A percentile compares a stretch with the other conserved stretches of the same genome.
These are phyloP conservation scores for Lepidocyrtinus sp. DNA, from an alignment of 2,888 invertebrate genomes.

Conservation along the genomic window DNA sequence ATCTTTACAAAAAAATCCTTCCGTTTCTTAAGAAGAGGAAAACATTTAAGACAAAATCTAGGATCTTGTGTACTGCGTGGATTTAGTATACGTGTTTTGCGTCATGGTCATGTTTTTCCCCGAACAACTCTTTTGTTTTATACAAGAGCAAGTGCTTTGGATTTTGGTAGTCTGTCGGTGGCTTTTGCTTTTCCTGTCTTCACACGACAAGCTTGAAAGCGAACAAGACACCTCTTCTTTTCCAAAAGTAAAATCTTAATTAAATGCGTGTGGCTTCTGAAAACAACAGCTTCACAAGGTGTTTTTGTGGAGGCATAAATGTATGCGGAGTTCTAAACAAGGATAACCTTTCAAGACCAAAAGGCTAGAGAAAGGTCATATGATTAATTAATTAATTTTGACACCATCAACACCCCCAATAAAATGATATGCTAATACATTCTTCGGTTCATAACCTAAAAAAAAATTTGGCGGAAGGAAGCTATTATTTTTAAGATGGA, in stretches of 20 bases:
- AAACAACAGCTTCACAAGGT: background rate
- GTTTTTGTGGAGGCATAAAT: background rate
- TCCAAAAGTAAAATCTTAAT: background rate
- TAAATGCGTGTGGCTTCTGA: background rate
- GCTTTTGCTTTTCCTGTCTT: background rate
- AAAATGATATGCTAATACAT: too few species aligned
- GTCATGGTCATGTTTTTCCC: background rate
- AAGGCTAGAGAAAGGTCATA: background rate
- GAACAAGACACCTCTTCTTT: background rate
- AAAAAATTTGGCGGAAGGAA: conserved; percentile 45
- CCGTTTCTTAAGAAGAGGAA: background rate
- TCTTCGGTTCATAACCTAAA: too few species aligned
- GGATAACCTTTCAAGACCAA: background rate
- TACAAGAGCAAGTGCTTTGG: too few species aligned
- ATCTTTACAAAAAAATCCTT: background rate
- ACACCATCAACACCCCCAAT: background rate
- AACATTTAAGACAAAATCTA: background rate
- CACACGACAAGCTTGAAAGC: background rate
- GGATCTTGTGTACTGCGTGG: background rate
- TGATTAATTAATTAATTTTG: conserved; percentile 48
- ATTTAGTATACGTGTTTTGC: conserved; percentile 17
- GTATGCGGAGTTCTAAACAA: background rate
- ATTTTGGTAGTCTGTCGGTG: too few species aligned
- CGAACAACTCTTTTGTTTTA: background rate
- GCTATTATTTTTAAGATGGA: conserved; percentile 11